Evolutionary conservation across 2,797 vertebrate genomes (phyloP), one percentile per base, ranked within the genome.

Genomic region (Gallinago solitaria): DNA sequence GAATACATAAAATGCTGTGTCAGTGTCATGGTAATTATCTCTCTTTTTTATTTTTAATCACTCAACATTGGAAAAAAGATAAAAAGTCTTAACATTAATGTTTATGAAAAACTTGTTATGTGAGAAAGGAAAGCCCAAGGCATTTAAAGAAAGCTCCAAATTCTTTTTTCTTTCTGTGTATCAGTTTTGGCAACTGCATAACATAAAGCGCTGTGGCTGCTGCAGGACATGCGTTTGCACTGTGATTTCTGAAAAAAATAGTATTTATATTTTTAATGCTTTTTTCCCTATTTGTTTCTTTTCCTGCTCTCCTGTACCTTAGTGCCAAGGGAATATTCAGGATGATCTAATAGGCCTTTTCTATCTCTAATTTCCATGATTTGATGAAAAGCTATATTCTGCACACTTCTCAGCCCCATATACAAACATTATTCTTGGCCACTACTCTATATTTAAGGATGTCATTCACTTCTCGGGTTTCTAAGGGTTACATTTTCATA

Each of bases 331-430:
- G 33, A 87, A 79, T 50, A 59, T 37, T 32, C 59, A 61, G 6
- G 11, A 79, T 47, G 39, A 90, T 32, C 85, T 64, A 89, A 69
- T 8, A 77, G 37, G 67, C 18, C 28, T 82, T 92, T 94, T 88
- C 73, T 54, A 81, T 71, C 61, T 87, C 68, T 75, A 45, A 65
- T 93, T 93, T 95, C 83, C 50, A 69, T 48, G 43, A 94, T 68
- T 89, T 84, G 94, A 83, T 81, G 90, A 96, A 92, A 95, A 88
- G 64, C 47, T 96, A 57, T 75, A 95, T 93, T 83, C 61, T 94
- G 48, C 92, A 94, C 70, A 67, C 60, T 93, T 94, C 77, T 89
- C 21, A 84, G 87, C 9, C 70, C 65, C 43, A 57, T 54, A 67
- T 18, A 65, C 21, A 97, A 97, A 96, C 70, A 94, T 63, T 91